Evolutionary conservation across 2,113 vertebrate genomes (phyloP).

Genomic region (Bos indicus): DNA sequence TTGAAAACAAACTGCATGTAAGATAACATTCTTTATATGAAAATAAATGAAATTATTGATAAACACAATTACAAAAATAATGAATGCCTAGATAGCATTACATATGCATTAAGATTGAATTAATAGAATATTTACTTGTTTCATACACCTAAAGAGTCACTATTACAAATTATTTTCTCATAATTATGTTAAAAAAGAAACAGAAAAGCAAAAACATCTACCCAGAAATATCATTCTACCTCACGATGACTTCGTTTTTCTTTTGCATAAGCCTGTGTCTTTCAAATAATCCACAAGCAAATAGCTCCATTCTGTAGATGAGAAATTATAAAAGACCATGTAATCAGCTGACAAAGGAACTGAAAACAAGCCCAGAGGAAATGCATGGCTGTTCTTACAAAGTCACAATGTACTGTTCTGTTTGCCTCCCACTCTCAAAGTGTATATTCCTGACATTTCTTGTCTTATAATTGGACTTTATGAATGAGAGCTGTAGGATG

Average conservation of each 20-base stretch:
- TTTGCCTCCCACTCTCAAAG: conserved; percentile 80
- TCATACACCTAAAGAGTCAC: conserved; percentile 43
- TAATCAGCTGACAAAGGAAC: conserved; percentile 90
- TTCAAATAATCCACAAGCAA: conserved; percentile 87
- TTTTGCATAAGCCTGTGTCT: conserved; percentile 82
- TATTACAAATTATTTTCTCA: background rate
- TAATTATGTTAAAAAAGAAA: conserved; percentile 38
- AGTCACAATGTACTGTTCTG: conserved; percentile 82
- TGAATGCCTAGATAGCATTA: conserved; percentile 23
- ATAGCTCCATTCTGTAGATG: conserved; percentile 84
- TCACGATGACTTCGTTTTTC: conserved; percentile 80
- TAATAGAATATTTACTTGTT: conserved; percentile 24
- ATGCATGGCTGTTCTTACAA: conserved; percentile 70
- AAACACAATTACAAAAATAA: background rate
- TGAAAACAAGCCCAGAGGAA: conserved; percentile 84
- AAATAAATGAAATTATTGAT: conserved; percentile 31
- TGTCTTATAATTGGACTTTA: conserved; percentile 81
- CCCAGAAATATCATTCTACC: conserved; percentile 69
- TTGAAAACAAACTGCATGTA: conserved; percentile 3
- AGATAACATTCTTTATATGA: background rate
- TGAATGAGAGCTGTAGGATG: conserved; percentile 81
- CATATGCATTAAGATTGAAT: background rate
- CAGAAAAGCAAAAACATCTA: conserved; percentile 65
- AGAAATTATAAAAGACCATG: conserved; percentile 88
- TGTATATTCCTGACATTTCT: conserved; percentile 82